Evolutionary conservation across 2,797 vertebrate species (phyloP), one percentile per base, ranked within the genome.

Genomic region (Ctenopoma multispine): DNA sequence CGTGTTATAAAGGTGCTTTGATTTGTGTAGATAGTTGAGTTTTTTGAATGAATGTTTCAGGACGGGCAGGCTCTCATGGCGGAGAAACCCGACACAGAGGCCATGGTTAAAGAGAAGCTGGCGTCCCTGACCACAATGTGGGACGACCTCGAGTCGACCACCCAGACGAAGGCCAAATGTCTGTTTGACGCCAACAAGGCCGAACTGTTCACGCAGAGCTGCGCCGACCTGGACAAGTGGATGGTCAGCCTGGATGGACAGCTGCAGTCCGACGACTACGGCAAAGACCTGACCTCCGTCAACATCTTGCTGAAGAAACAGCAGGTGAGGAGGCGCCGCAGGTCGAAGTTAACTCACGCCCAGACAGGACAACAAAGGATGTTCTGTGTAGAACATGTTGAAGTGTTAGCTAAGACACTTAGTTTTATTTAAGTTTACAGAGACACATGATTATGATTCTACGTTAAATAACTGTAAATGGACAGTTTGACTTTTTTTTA

Each of bases 161-260:
- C 98, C 0, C 97, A 99, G 94, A 96, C 96, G 75, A 99, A 99
- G 87, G 98, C 98, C 77, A 97, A 99, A 92, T 95, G 97, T 62
- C 96, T 99, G 88, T 99, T 99, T 0, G 98, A 99, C 51, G 98
- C 98, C 69, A 99, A 99, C 92, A 99, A 98, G 90, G 98, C 98
- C 0, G 98, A 99, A 80, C 96, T 99, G 58, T 99, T 99, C 83
- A 98, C 97, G 0, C 98, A 99, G 93, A 99, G 97, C 93, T 99
- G 98, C 66, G 96, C 97, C 17, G 97, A 99, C 84, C 91, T 99
- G 44, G 97, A 98, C 91, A 99, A 98, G 87, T 99, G 97, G 97
- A 93, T 99, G 66, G 93, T 86, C 1, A 90, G 95, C 57, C 85
- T 99, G 86, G 97, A 99, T 48, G 95, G 93, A 1, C 97, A 99